These are phyloP conservation scores for Lepidocyrtinus sp. DNA, from an alignment of 2,888 invertebrate species.

Conservation along the genomic window DNA sequence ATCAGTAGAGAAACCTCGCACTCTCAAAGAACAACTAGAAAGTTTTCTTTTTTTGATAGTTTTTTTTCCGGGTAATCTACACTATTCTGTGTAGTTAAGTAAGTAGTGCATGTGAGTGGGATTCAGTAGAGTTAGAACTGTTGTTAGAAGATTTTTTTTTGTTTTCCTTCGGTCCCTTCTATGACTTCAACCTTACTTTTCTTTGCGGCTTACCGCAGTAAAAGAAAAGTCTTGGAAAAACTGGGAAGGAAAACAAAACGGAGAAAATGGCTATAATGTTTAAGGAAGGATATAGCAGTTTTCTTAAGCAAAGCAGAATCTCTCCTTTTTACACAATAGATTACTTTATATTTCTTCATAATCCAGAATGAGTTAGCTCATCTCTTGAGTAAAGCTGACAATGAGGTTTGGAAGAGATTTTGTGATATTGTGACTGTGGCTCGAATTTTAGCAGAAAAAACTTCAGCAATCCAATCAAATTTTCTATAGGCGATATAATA, in stretches of 20 bases:
- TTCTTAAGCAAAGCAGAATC: neutral
- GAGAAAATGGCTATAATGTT: constrained; percentile 18
- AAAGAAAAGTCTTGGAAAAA: neutral
- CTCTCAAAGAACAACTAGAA: constrained; percentile 7
- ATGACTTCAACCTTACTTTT: constrained; percentile 9
- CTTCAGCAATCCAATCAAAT: constrained; percentile 38
- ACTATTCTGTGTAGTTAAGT: neutral
- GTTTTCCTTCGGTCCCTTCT: constrained; percentile 6
- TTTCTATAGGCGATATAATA: neutral
- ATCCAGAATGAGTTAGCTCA: constrained; percentile 54
- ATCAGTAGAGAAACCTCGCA: constrained; percentile 27
- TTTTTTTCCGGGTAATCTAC: constrained; percentile 52
- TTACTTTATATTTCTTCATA: constrained; percentile 34
- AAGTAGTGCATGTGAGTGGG: neutral
- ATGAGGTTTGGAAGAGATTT: constrained; percentile 29
- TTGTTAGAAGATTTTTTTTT: constrained; percentile 1
- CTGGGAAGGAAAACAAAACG: neutral
- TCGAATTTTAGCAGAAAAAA: neutral
- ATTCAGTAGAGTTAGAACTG: neutral
- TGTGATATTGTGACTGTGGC: constrained; percentile 3
- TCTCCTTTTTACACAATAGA: neutral
- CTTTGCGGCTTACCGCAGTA: neutral
- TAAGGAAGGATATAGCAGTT: neutral
- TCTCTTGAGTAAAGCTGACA: constrained; percentile 50
- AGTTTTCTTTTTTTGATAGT: constrained; percentile 45